Conservation (phyloP, 2,797 vertebrate species). For the Ciconia nigra region DNA sequence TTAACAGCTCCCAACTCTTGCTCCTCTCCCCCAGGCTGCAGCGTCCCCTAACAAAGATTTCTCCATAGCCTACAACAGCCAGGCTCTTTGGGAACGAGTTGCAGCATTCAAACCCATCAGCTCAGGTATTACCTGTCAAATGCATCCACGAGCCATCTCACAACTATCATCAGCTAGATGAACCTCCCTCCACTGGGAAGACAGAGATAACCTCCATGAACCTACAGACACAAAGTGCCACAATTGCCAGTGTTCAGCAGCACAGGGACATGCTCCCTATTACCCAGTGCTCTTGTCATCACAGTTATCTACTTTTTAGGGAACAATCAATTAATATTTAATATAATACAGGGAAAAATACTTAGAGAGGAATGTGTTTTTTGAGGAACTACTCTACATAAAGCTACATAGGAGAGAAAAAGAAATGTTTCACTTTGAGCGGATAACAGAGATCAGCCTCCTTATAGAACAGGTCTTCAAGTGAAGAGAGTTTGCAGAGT, state of each 20-base stretch:
- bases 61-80: background rate
- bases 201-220: background rate
- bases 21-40: background rate
- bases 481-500: background rate
- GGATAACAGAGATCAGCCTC: background rate
- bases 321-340: background rate
- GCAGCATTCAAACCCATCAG: background rate
- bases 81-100: background rate
- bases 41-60: background rate
- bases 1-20: background rate
- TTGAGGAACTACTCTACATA: background rate
- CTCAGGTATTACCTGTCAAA: background rate
- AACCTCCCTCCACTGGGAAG: background rate
- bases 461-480: background rate
- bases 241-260: background rate
- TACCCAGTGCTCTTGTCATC: background rate
- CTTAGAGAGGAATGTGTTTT: background rate
- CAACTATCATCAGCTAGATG: background rate
- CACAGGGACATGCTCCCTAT: fast-evolving
- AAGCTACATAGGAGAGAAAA: background rate
- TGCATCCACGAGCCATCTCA: background rate
- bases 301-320: background rate
- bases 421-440: background rate
- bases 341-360: background rate
- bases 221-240: background rate